Conservation (phyloP, 2,888 invertebrate genomes). For the Altica lythri region DNA sequence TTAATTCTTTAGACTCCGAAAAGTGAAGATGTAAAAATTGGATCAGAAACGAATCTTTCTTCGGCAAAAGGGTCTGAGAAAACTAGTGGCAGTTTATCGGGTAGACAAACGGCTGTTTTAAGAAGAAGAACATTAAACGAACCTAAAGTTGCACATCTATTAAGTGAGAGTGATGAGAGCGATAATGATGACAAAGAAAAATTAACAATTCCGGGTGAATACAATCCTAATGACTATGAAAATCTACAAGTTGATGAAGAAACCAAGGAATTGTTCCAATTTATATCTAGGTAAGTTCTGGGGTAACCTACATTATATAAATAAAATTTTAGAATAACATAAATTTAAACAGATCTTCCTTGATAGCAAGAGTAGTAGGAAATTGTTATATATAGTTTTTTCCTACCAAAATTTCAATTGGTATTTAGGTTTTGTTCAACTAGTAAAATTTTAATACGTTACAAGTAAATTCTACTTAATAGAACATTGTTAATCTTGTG, state of each 20-base stretch:
- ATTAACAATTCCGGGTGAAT: conserved; percentile 59
- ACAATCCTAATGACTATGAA: conserved; percentile 84
- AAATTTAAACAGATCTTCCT: no score
- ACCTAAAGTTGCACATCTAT: conserved; percentile 24
- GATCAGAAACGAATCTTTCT: neutral
- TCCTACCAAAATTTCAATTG: no score
- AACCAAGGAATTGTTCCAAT: conserved; percentile 90
- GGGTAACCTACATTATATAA: no score
- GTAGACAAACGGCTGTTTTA: conserved; percentile 39
- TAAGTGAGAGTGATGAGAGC: conserved; percentile 47
- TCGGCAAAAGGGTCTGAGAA: neutral
- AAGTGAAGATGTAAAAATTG: neutral
- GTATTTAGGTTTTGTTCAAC: no score
- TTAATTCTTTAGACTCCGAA: neutral
- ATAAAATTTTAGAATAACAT: no score
- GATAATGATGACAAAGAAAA: conserved; percentile 47
- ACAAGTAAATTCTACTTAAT: no score
- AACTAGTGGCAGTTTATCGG: conserved; percentile 40
- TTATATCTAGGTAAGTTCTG: conserved; percentile 84
- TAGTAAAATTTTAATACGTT: no score
- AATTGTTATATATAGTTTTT: no score
- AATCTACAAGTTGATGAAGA: conserved; percentile 81
- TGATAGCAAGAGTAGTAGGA: no score
- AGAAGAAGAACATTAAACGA: conserved; percentile 16
- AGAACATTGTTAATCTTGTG: no score